Evolutionary conservation across 2,888 invertebrate species (phyloP).

Genomic region (Thymelicus acteon): DNA sequence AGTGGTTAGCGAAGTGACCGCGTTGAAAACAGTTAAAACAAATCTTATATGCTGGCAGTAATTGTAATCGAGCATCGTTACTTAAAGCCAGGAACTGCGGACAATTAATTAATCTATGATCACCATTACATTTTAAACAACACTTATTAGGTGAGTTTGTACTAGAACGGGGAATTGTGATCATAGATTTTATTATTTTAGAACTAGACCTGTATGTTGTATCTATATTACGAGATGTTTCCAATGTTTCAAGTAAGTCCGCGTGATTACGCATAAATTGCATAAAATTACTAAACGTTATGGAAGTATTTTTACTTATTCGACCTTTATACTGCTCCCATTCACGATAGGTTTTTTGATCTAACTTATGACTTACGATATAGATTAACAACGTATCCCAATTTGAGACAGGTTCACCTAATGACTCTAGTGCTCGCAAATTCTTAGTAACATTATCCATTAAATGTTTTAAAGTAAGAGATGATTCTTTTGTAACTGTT

Average conservation of each 20-base stretch:
- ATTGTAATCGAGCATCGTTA: neutral
- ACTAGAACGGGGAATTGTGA: neutral
- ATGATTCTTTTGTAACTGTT: neutral
- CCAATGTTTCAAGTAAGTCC: slow-evolving; percentile 13
- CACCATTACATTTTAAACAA: slow-evolving; percentile 18
- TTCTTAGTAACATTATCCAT: slow-evolving; percentile 17
- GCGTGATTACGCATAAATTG: slow-evolving; percentile 17
- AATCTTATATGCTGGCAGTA: neutral
- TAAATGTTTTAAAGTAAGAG: slow-evolving; percentile 1
- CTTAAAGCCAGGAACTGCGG: slow-evolving; percentile 15
- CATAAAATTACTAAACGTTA: slow-evolving; percentile 23
- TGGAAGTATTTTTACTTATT: slow-evolving; percentile 32
- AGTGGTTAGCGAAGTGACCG: slow-evolving; percentile 8
- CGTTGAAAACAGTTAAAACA: slow-evolving; percentile 6
- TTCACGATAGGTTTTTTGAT: slow-evolving; percentile 44
- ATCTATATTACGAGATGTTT: slow-evolving; percentile 1
- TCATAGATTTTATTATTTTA: too few species aligned
- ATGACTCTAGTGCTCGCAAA: slow-evolving; percentile 13
- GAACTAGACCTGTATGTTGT: too few species aligned
- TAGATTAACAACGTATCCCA: slow-evolving; percentile 44
- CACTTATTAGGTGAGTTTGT: neutral
- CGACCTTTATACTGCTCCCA: slow-evolving; percentile 46
- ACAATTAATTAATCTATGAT: slow-evolving; percentile 14
- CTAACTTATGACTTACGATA: slow-evolving; percentile 45
- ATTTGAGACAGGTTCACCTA: slow-evolving; percentile 11